phyloP scores from a whole-genome alignment of 2,888 invertebrate genomes.

The Mythimna albipuncta region DNA sequence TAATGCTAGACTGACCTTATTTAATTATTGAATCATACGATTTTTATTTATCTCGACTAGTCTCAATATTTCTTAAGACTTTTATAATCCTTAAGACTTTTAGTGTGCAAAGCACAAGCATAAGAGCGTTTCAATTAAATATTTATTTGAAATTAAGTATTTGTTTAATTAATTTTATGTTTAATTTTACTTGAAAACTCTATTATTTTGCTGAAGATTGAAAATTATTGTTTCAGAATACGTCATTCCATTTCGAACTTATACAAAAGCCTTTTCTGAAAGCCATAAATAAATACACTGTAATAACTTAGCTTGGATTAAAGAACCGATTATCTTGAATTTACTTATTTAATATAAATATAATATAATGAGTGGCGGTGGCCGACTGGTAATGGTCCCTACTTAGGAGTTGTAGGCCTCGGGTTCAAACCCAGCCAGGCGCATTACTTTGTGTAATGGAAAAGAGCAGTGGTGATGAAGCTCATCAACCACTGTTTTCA shows the following conservation, averaged over 20 bases:
- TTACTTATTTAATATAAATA: background rate
- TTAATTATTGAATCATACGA: conserved; percentile 39
- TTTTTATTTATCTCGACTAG: conserved; percentile 33
- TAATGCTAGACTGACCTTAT: conserved; percentile 19
- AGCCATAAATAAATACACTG: background rate
- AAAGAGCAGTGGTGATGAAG: no score
- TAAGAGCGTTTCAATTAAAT: conserved; percentile 1
- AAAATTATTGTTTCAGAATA: background rate
- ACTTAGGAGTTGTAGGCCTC: no score
- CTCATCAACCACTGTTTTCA: no score
- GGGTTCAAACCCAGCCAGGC: no score
- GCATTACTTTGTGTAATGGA: no score
- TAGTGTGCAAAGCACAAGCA: background rate
- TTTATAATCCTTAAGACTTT: background rate
- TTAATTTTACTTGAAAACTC: background rate
- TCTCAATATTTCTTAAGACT: background rate
- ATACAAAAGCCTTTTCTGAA: background rate
- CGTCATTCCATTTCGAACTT: background rate
- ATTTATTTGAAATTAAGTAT: background rate
- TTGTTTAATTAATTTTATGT: background rate
- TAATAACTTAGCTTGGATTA: background rate
- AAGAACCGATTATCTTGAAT: background rate
- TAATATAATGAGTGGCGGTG: no score
- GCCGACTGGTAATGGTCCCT: no score
- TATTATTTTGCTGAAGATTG: background rate